Evolutionary conservation across 2,113 vertebrate species (phyloP).

Genomic region (Bufo gargarizans): DNA sequence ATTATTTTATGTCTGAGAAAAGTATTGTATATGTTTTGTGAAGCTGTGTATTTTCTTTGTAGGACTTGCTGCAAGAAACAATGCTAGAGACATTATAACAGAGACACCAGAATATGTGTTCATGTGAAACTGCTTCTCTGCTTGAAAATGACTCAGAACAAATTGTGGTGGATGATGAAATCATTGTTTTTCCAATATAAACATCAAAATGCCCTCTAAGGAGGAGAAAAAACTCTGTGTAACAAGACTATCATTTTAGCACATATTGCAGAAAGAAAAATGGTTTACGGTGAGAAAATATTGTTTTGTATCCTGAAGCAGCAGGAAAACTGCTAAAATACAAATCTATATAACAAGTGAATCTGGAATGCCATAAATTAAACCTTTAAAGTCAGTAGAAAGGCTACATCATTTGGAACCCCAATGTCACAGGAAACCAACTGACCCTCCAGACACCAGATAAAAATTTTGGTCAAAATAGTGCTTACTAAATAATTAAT

Average conservation of each 20-base stretch:
- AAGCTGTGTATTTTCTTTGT: not conserved
- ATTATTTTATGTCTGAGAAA: too few species aligned
- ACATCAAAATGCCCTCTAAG: slow-evolving; percentile 22
- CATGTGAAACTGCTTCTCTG: slow-evolving; percentile 24
- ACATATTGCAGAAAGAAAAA: slow-evolving; percentile 2
- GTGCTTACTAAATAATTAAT: too few species aligned
- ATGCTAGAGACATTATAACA: not conserved
- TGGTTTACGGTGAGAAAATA: slow-evolving; percentile 5
- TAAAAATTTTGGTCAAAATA: too few species aligned
- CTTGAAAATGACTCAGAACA: slow-evolving; percentile 44
- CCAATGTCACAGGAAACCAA: not conserved
- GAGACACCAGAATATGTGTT: slow-evolving; percentile 13
- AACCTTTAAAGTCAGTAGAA: not conserved
- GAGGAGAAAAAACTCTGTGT: slow-evolving; percentile 15
- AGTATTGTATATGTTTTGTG: not conserved
- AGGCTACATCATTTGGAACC: not conserved
- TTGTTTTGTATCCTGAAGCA: slow-evolving; percentile 24
- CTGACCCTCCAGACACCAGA: too few species aligned
- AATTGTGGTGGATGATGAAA: slow-evolving; percentile 42
- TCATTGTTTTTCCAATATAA: slow-evolving; percentile 50
- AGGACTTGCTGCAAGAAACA: not conserved
- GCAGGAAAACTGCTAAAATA: not conserved
- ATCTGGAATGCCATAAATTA: not conserved
- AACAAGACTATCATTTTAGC: slow-evolving; percentile 43
- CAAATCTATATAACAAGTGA: not conserved